A percentile compares a stretch with the other conserved stretches of the same genome.
phyloP scores from a whole-genome alignment of 2,888 invertebrate species.

The Drosophila leonis region DNA sequence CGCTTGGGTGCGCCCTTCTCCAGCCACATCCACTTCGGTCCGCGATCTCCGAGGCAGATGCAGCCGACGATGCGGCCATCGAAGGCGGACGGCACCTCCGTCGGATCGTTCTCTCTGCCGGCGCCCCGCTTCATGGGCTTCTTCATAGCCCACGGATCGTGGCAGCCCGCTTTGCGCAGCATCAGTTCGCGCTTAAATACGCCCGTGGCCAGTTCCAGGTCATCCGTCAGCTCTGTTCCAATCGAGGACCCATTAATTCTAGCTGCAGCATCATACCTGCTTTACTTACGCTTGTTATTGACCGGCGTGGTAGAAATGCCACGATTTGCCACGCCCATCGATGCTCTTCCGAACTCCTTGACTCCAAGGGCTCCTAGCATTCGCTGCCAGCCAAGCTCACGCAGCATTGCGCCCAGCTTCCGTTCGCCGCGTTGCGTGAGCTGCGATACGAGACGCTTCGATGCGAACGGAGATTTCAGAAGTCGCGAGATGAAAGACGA shows the following conservation, averaged over 20 bases:
- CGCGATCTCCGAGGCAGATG: conserved; percentile 96
- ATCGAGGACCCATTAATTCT: not conserved
- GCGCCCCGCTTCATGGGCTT: conserved; percentile 90
- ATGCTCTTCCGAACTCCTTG: conserved; percentile 7
- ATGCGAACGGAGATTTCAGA: conserved; percentile 39
- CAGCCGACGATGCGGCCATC: conserved; percentile 96
- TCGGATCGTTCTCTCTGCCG: conserved; percentile 94
- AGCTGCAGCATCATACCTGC: not conserved
- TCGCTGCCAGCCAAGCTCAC: conserved; percentile 45
- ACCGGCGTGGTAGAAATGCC: conserved; percentile 53
- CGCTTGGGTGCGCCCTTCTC: conserved; percentile 94
- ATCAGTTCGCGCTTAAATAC: conserved; percentile 95
- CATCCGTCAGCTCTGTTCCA: conserved; percentile 91
- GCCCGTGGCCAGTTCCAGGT: conserved; percentile 96
- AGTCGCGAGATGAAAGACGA: conserved; percentile 60
- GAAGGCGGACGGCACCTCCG: conserved; percentile 94
- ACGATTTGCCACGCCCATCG: conserved; percentile 28
- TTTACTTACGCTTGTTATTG: conserved; percentile 53
- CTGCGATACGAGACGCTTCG: conserved; percentile 68
- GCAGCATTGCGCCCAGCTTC: conserved; percentile 41
- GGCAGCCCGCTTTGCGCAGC: conserved; percentile 93
- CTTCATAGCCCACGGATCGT: conserved; percentile 93
- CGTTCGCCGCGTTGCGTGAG: conserved; percentile 57
- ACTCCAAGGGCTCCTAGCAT: conserved; percentile 20
- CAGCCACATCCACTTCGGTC: conserved; percentile 97